Conservation (phyloP, 92 coral and sea anemone species). For the Zoanthus sociatus region DNA sequence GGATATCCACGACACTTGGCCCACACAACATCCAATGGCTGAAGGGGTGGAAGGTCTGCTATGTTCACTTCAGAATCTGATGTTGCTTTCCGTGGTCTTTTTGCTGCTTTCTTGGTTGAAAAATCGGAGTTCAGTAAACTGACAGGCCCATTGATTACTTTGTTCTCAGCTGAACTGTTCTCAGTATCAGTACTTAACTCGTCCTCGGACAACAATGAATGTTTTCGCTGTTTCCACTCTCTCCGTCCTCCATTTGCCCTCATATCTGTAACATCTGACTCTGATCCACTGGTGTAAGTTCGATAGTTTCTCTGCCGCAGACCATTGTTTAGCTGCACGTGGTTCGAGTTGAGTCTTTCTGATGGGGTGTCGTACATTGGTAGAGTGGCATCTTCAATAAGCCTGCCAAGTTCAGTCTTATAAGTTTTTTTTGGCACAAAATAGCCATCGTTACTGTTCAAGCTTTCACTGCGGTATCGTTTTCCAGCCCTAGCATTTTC, state of each 20-base stretch:
- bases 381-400: constrained; percentile 88
- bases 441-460: constrained; percentile 67
- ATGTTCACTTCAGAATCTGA: constrained; percentile 78
- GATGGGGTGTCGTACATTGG: constrained; percentile 88
- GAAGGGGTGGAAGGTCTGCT: constrained; percentile 84
- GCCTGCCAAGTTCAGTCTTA: constrained; percentile 87
- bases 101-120: constrained; percentile 67
- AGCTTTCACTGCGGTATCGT: constrained; percentile 69
- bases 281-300: constrained; percentile 96
- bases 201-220: constrained; percentile 90
- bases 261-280: constrained; percentile 80
- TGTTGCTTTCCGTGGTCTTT: constrained; percentile 78
- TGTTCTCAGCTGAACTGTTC: constrained; percentile 84
- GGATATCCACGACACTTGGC: constrained; percentile 99
- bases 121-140: constrained; percentile 59
- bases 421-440: constrained; percentile 77
- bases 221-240: constrained; percentile 79
- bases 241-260: constrained; percentile 87
- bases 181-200: constrained; percentile 96
- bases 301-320: constrained; percentile 93
- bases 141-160: constrained; percentile 80
- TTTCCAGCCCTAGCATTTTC: constrained; percentile 68
- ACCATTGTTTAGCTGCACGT: constrained; percentile 84
- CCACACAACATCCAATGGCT: constrained; percentile 97
- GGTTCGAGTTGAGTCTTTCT: constrained; percentile 64